Evolutionary conservation across 2,113 vertebrate genomes (phyloP).

Genomic region (Beaufortia kweichowensis): DNA sequence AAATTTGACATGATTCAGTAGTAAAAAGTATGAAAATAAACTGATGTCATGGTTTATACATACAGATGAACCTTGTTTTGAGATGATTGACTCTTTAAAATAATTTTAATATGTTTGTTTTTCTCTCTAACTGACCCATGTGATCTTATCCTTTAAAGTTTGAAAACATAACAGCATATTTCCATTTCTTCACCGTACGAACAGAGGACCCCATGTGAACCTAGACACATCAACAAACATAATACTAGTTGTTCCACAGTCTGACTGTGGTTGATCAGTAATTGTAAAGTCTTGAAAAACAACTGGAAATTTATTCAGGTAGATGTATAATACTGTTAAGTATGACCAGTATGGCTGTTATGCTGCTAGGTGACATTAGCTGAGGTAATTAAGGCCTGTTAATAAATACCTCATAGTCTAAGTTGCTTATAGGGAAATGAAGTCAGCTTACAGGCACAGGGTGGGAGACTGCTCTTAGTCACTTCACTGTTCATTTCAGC

Average conservation of each 20-base stretch:
- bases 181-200: slow-evolving; percentile 11
- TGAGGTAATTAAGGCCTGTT: neutral
- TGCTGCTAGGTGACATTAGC: neutral
- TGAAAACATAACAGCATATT: slow-evolving; percentile 9
- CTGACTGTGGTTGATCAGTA: neutral
- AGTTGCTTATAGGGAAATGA: slow-evolving; percentile 39
- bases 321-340: no score
- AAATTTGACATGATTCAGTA: neutral
- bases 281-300: no score
- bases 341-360: neutral
- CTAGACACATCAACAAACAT: slow-evolving; percentile 23
- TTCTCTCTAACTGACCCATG: neutral
- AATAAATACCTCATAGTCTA: slow-evolving; percentile 25
- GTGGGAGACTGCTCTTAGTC: slow-evolving; percentile 31
- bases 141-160: slow-evolving; percentile 27
- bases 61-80: slow-evolving; percentile 20
- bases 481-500: slow-evolving; percentile 7
- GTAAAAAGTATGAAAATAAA: slow-evolving; percentile 13
- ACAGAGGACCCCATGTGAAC: slow-evolving; percentile 17
- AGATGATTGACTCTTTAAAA: slow-evolving; percentile 32
- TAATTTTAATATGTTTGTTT: slow-evolving; percentile 24
- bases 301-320: neutral
- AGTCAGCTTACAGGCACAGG: slow-evolving; percentile 38
- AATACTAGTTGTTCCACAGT: neutral
- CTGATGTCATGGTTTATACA: slow-evolving; percentile 18